phyloP scores from a whole-genome alignment of 2,888 invertebrate genomes.

The Zaprionus bogoriensis region DNA sequence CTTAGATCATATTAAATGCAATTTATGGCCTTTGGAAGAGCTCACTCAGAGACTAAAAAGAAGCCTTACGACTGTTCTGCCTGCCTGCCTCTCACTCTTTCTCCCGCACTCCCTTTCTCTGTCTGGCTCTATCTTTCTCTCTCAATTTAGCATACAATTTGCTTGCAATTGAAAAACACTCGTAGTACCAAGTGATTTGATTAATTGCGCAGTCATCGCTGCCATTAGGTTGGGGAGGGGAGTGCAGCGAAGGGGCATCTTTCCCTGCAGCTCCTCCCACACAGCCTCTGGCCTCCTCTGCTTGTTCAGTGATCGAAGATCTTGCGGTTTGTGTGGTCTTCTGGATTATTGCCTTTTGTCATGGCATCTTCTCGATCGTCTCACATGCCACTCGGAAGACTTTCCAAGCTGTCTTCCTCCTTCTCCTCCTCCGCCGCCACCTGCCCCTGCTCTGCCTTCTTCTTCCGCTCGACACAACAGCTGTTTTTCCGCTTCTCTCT shows the following conservation, averaged over 20 bases:
- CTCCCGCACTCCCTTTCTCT: not conserved
- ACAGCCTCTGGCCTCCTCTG: not conserved
- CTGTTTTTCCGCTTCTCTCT: conserved; percentile 10
- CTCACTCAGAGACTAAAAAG: conserved; percentile 10
- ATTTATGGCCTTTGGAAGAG: conserved; percentile 10
- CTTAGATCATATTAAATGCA: conserved; percentile 25
- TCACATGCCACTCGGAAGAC: conserved; percentile 1
- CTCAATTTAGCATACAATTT: conserved; percentile 44
- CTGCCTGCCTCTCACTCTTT: not conserved
- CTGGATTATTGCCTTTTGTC: conserved; percentile 31
- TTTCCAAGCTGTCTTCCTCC: conserved; percentile 29
- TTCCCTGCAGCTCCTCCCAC: not conserved
- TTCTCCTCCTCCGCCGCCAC: too few species aligned
- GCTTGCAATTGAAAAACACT: conserved; percentile 49
- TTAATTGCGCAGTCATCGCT: conserved; percentile 55
- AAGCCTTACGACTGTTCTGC: not conserved
- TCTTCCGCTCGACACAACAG: conserved; percentile 1
- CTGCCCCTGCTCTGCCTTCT: not conserved
- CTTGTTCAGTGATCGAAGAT: conserved; percentile 4
- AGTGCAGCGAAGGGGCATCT: not conserved
- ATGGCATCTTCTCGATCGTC: too few species aligned
- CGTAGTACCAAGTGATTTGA: conserved; percentile 42
- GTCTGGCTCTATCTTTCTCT: not conserved
- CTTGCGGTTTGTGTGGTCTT: conserved; percentile 33
- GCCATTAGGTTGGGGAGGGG: not conserved